Evolutionary conservation across 2,113 vertebrate species (phyloP).

Genomic region (Phylloscopus trochiloides): DNA sequence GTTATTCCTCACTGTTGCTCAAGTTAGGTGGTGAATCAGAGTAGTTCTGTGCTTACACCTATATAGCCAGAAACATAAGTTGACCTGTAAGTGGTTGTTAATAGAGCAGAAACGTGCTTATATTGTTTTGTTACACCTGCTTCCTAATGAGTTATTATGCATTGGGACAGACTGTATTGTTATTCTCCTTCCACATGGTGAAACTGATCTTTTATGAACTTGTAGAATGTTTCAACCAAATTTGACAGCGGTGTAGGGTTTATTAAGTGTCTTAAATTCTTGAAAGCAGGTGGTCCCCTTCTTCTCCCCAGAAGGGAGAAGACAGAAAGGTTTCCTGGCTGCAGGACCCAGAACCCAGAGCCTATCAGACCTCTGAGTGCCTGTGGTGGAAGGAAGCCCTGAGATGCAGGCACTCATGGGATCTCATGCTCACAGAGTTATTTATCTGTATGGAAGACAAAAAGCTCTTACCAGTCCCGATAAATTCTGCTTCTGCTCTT

Average conservation of each 20-base stretch:
- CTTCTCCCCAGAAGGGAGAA: not conserved
- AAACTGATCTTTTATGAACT: not conserved
- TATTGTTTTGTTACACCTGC: not conserved
- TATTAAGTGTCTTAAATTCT: not conserved
- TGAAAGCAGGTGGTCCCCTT: not conserved
- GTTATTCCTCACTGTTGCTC: not conserved
- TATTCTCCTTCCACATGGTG: not conserved
- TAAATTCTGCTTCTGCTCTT: not conserved
- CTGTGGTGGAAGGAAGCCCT: rapidly evolving
- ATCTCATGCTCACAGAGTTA: not conserved
- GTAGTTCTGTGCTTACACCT: not conserved
- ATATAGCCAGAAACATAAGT: not conserved
- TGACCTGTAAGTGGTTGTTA: not conserved
- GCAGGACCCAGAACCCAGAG: not conserved
- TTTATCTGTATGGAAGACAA: not conserved
- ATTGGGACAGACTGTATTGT: not conserved
- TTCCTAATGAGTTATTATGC: not conserved
- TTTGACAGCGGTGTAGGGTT: not conserved
- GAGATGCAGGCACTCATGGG: not conserved
- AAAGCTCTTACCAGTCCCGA: rapidly evolving
- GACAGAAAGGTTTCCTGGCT: not conserved
- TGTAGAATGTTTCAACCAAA: not conserved
- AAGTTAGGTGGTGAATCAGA: not conserved
- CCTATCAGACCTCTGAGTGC: not conserved
- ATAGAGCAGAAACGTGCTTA: not conserved